Evolutionary conservation across 2,797 vertebrate genomes (phyloP).

Genomic region (Enteromius radiatus): DNA sequence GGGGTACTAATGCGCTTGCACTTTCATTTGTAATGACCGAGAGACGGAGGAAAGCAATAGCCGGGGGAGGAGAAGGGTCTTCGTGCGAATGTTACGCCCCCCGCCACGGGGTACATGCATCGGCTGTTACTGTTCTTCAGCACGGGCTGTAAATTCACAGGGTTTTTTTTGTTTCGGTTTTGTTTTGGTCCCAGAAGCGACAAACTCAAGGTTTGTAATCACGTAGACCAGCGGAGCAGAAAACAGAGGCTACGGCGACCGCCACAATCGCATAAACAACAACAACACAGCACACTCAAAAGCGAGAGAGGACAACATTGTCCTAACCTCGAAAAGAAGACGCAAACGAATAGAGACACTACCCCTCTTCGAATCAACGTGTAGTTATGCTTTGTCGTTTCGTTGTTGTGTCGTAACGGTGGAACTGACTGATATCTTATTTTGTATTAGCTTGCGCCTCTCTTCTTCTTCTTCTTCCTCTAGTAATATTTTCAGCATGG

Average conservation of each 20-base stretch:
- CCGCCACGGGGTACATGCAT: constrained; percentile 2
- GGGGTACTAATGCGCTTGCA: constrained; percentile 52
- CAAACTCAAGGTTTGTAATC: constrained; percentile 45
- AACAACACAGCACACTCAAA: constrained; percentile 56
- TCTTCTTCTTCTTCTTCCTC: constrained; percentile 73
- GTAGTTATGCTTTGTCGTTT: constrained; percentile 75
- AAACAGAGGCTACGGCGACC: constrained; percentile 50
- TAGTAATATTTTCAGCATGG: constrained; percentile 78
- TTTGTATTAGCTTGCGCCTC: constrained; percentile 73
- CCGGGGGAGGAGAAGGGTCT: constrained; percentile 43
- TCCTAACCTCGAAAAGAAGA: constrained; percentile 61
- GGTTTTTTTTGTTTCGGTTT: constrained; percentile 21
- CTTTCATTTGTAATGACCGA: constrained; percentile 54
- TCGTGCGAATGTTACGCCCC: constrained; percentile 26
- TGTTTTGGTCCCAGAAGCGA: constrained; percentile 43
- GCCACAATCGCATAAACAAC: constrained; percentile 50
- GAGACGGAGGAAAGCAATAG: constrained; percentile 51
- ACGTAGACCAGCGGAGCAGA: constrained; percentile 42
- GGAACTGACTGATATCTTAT: constrained; percentile 76
- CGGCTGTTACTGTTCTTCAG: constrained; percentile 47
- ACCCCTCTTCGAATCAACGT: constrained; percentile 67
- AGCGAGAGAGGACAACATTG: constrained; percentile 37
- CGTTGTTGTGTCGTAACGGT: constrained; percentile 78
- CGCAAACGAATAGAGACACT: constrained; percentile 64
- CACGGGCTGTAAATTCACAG: constrained; percentile 32